These are phyloP conservation scores for Callospermophilus lateralis DNA, from an alignment of 2,113 vertebrate genomes.

Conservation along the genomic window DNA sequence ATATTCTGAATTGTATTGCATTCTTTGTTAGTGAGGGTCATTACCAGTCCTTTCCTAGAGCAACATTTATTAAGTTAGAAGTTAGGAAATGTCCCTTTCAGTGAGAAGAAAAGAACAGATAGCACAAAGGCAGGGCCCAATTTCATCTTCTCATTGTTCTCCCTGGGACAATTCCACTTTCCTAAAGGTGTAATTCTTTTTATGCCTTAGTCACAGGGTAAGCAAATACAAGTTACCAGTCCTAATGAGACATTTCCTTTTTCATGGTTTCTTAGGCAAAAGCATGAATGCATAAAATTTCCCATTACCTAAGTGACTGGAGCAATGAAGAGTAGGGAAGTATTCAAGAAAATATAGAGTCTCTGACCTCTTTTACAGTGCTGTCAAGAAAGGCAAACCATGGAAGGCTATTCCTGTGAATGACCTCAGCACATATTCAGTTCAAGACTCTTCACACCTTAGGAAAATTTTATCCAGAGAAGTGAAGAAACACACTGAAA, in stretches of 20 bases:
- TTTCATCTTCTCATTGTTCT: neutral
- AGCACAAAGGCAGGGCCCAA: neutral
- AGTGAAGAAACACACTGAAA: neutral
- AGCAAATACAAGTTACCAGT: slow-evolving; percentile 33
- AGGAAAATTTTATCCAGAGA: slow-evolving; percentile 35
- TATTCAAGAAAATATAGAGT: neutral
- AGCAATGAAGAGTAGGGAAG: neutral
- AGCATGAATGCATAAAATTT: neutral
- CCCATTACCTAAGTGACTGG: slow-evolving; percentile 6
- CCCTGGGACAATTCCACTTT: slow-evolving; percentile 11
- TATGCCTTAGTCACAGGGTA: neutral
- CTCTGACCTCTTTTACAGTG: neutral
- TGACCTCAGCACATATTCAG: neutral
- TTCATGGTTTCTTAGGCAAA: slow-evolving; percentile 37
- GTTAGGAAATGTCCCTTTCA: neutral
- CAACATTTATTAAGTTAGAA: neutral
- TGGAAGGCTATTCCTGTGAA: neutral
- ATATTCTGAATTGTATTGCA: neutral
- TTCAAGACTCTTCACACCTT: slow-evolving; percentile 10
- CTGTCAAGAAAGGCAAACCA: neutral
- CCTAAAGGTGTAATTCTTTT: slow-evolving; percentile 29
- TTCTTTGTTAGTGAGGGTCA: neutral
- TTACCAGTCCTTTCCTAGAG: neutral
- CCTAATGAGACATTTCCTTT: slow-evolving; percentile 45
- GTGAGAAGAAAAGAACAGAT: neutral